Percentiles rank a stretch among this genome's conserved stretches.
phyloP scores from a whole-genome alignment of 2,888 invertebrate genomes.

The Caenorhabditis angaria region DNA sequence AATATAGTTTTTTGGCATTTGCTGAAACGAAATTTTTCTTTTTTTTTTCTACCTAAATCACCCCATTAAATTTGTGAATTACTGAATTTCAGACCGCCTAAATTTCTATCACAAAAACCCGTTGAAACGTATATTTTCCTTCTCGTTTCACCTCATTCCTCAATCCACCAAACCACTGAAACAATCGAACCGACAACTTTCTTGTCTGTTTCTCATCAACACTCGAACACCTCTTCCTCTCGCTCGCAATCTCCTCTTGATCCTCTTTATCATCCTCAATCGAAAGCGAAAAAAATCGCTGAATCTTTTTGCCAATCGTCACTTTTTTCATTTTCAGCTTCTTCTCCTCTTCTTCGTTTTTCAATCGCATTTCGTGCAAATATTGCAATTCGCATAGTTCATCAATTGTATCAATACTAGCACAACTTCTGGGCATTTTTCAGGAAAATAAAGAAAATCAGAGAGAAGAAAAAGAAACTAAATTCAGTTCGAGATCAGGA shows the following conservation, averaged over 20 bases:
- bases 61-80: no score
- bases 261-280: neutral
- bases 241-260: neutral
- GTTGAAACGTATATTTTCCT: no score
- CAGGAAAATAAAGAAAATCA: neutral
- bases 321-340: neutral
- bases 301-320: slow-evolving; percentile 29
- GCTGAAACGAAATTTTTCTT: no score
- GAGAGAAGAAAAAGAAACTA: neutral
- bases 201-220: neutral
- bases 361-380: slow-evolving; percentile 19
- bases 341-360: neutral
- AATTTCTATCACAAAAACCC: no score
- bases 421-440: neutral
- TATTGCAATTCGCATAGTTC: slow-evolving; percentile 40
- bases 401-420: slow-evolving; percentile 36
- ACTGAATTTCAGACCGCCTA: no score
- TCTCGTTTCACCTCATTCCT: neutral
- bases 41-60: no score
- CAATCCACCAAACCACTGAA: neutral
- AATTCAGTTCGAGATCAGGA: no score
- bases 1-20: no score
- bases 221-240: neutral
- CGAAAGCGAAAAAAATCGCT: slow-evolving; percentile 6
- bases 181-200: neutral